Conservation (phyloP, 1,140 invertebrate species). For the Elysia chlorotica region DNA sequence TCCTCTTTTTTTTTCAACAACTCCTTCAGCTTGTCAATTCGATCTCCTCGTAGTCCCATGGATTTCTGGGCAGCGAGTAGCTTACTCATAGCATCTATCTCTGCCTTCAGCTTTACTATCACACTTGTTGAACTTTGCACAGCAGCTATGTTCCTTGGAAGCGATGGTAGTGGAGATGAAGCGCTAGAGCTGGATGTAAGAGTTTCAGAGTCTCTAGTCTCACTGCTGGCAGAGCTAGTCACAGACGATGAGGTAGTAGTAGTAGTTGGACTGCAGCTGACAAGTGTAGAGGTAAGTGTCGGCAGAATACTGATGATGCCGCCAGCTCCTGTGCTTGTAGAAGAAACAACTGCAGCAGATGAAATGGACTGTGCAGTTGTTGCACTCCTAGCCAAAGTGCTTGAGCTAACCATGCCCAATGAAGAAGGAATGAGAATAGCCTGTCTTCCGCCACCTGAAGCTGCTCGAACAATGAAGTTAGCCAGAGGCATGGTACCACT, state of each 20-base stretch:
- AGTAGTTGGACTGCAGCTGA: background rate
- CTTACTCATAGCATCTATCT: background rate
- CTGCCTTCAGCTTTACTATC: background rate
- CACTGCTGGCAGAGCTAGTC: background rate
- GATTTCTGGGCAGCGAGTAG: background rate
- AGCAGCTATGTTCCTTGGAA: background rate
- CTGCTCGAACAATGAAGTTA: slow-evolving; percentile 12
- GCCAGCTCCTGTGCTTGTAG: background rate
- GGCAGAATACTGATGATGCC: background rate
- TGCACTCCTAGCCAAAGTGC: background rate
- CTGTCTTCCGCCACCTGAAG: background rate
- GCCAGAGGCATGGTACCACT: background rate
- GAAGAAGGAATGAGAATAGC: background rate
- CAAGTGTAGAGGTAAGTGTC: background rate
- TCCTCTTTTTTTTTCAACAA: background rate
- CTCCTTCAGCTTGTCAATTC: slow-evolving; percentile 13
- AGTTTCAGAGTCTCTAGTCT: background rate
- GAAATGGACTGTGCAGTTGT: background rate
- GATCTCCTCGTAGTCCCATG: background rate
- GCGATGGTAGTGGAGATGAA: background rate
- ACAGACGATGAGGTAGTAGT: background rate
- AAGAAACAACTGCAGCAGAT: background rate
- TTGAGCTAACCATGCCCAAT: background rate
- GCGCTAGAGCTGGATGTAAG: background rate
- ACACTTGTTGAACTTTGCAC: background rate